These are phyloP conservation scores for Limnephilus marmoratus DNA, from an alignment of 2,888 invertebrate genomes.

Conservation along the genomic window DNA sequence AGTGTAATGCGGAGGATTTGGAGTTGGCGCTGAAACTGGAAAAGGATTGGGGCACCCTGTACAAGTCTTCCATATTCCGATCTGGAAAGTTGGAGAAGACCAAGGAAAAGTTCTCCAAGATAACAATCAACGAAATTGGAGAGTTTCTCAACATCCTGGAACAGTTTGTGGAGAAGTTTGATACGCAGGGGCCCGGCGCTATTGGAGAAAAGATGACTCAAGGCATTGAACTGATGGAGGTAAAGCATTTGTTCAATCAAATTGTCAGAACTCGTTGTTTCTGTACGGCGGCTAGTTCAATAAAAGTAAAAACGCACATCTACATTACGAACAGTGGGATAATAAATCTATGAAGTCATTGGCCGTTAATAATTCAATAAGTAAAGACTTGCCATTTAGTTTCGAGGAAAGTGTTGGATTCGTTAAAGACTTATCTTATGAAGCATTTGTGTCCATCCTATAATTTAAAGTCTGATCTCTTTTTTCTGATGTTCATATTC, in stretches of 20 bases:
- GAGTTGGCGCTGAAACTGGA: constrained; percentile 79
- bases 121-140: constrained; percentile 86
- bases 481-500: too few species aligned
- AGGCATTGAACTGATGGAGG: constrained; percentile 84
- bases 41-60: constrained; percentile 83
- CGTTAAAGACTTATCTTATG: too few species aligned
- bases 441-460: too few species aligned
- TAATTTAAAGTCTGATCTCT: too few species aligned
- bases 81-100: constrained; percentile 85
- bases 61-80: constrained; percentile 83
- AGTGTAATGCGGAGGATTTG: constrained; percentile 78
- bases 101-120: constrained; percentile 90
- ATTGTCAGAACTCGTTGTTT: neutral
- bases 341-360: too few species aligned
- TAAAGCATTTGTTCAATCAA: constrained; percentile 66
- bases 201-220: constrained; percentile 87
- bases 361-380: too few species aligned
- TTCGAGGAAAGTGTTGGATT: too few species aligned
- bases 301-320: too few species aligned
- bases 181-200: constrained; percentile 86
- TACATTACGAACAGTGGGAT: too few species aligned
- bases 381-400: too few species aligned
- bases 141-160: constrained; percentile 80
- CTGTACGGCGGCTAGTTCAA: too few species aligned
- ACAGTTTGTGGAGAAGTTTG: constrained; percentile 85